A percentile compares a stretch with the other conserved stretches of the same genome.
These are phyloP conservation scores for Varanus komodoensis DNA, from an alignment of 2,113 vertebrate genomes.

Conservation along the genomic window DNA sequence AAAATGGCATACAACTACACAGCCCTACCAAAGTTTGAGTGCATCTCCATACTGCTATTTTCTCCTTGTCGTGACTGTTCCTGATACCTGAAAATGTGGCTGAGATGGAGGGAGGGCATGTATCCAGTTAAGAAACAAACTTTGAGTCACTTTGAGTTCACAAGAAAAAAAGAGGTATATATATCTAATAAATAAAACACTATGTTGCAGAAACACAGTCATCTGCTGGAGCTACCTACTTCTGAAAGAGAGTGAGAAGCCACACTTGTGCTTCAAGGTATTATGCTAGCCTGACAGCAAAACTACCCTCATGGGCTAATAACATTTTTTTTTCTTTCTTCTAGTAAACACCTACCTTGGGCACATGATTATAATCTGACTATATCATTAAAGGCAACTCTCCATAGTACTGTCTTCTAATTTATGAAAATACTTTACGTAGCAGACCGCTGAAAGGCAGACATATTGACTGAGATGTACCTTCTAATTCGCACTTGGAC, in stretches of 20 bases:
- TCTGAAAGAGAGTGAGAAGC: conserved; percentile 33
- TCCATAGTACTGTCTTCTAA: conserved; percentile 20
- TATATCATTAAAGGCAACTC: conserved; percentile 9
- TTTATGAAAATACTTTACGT: conserved; percentile 22
- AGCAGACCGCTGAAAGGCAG: conserved; percentile 11
- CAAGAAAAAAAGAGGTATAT: no score
- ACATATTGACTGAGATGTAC: background rate
- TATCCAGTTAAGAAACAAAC: background rate
- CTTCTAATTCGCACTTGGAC: background rate
- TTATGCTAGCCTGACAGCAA: conserved; percentile 43
- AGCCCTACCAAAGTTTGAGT: no score
- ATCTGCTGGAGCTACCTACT: conserved; percentile 52
- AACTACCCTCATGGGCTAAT: conserved; percentile 41
- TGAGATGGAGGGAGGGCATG: no score
- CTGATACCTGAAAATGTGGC: no score
- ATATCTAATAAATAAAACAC: background rate
- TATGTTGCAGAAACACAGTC: conserved; percentile 43
- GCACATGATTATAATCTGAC: background rate
- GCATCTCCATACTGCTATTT: no score
- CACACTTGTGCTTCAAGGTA: conserved; percentile 46
- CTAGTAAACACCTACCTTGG: background rate
- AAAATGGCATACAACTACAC: no score
- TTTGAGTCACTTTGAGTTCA: no score
- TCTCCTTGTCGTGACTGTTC: no score
- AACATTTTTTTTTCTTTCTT: background rate